These are phyloP conservation scores for Nycticryphes semicollaris DNA, from an alignment of 2,113 vertebrate genomes.

Conservation along the genomic window DNA sequence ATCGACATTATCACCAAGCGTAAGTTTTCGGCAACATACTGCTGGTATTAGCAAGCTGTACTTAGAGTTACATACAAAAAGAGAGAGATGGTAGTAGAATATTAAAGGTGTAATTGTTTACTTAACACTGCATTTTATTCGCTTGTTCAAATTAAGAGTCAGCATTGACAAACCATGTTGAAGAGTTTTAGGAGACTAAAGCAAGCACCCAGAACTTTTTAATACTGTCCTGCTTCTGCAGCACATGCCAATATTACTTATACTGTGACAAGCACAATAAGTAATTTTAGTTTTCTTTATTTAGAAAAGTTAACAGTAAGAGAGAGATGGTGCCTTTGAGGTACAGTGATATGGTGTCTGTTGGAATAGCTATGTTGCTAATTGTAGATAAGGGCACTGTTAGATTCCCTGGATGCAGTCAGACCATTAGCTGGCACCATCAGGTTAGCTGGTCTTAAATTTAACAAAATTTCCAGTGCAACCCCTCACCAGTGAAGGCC, in stretches of 20 bases:
- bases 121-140: neutral
- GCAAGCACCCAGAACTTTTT: neutral
- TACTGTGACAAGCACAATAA: neutral
- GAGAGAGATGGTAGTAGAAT: neutral
- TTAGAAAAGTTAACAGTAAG: neutral
- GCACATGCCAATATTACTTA: neutral
- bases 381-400: rapidly evolving
- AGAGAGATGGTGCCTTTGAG: neutral
- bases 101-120: neutral
- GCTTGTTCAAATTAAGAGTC: neutral
- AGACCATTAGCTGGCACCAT: neutral
- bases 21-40: neutral
- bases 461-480: neutral
- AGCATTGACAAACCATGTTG: neutral
- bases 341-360: neutral
- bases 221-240: neutral
- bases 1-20: rapidly evolving
- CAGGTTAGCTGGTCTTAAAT: neutral
- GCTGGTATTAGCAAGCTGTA: neutral
- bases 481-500: neutral
- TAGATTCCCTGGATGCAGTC: neutral
- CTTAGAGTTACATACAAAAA: neutral
- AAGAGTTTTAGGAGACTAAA: neutral
- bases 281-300: neutral
- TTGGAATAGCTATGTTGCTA: neutral